A percentile compares a stretch with the other conserved stretches of the same genome.
Evolutionary conservation across 2,888 invertebrate species (phyloP).

Genomic region (Tetragonisca angustula): DNA sequence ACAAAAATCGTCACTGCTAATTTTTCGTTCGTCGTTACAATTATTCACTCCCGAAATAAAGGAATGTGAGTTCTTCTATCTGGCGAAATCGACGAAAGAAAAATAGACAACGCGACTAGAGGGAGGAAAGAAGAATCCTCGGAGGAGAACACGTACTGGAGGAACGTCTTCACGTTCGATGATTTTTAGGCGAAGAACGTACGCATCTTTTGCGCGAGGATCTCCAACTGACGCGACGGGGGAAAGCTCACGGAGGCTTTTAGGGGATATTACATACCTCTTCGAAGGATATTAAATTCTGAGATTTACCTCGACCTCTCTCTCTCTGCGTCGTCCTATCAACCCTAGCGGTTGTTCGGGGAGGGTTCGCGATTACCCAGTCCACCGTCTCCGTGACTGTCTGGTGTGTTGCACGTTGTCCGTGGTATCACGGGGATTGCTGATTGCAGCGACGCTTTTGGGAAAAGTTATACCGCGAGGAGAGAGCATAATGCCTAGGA

Average conservation of each 20-base stretch:
- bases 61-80: not conserved
- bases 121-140: not conserved
- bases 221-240: constrained; percentile 14
- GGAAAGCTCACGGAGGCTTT: constrained; percentile 70
- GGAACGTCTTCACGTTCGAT: constrained; percentile 6
- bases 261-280: constrained; percentile 81
- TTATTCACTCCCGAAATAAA: not conserved
- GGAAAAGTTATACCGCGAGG: constrained; percentile 31
- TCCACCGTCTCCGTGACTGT: constrained; percentile 34
- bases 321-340: constrained; percentile 49
- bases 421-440: constrained; percentile 15
- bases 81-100: not conserved
- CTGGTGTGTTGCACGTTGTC: constrained; percentile 34
- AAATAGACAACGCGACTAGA: not conserved
- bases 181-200: constrained; percentile 62
- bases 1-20: too few species aligned
- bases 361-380: constrained; percentile 61
- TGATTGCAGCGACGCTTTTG: constrained; percentile 55
- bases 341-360: constrained; percentile 55
- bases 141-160: too few species aligned
- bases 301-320: constrained; percentile 79
- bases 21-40: not conserved
- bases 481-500: constrained; percentile 30
- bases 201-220: constrained; percentile 20
- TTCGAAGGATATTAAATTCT: constrained; percentile 82